Conservation (phyloP, 2,797 vertebrate genomes). For the Gorsachius magnificus region DNA sequence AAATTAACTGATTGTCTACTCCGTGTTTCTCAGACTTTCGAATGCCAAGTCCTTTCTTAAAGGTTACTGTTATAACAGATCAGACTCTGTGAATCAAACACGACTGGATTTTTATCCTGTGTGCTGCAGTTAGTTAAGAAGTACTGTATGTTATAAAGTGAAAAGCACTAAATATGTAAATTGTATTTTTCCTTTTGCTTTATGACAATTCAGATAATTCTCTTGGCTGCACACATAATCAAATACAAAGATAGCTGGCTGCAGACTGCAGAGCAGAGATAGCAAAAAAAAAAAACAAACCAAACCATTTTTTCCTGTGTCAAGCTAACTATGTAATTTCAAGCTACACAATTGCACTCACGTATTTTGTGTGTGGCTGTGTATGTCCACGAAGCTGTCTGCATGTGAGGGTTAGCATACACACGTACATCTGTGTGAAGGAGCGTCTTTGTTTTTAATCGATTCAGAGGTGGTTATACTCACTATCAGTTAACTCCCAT, state of each 20-base stretch:
- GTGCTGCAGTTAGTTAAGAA: conserved; percentile 70
- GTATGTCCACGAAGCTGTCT: neutral
- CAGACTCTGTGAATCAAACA: conserved; percentile 64
- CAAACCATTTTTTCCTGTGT: conserved; percentile 71
- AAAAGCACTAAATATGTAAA: conserved; percentile 81
- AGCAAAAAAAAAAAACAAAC: conserved; percentile 67
- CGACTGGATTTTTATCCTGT: conserved; percentile 61
- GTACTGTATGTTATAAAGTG: conserved; percentile 43
- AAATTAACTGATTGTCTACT: conserved; percentile 57
- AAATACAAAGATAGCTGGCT: conserved; percentile 76
- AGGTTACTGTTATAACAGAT: conserved; percentile 63
- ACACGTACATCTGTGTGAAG: neutral
- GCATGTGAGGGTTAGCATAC: neutral
- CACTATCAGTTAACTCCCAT: conserved; percentile 94
- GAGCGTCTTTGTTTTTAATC: neutral
- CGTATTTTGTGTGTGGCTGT: neutral
- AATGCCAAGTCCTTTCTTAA: conserved; percentile 33
- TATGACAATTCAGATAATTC: conserved; percentile 74
- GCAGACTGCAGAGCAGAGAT: conserved; percentile 76
- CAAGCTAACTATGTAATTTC: conserved; percentile 66
- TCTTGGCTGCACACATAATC: conserved; percentile 73
- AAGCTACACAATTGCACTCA: conserved; percentile 53
- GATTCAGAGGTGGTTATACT: conserved; percentile 65
- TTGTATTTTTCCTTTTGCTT: conserved; percentile 73
- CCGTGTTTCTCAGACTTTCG: conserved; percentile 4